Percentiles rank a stretch among this genome's conserved stretches.
These are phyloP conservation scores for Xanthorhoe designata DNA, from an alignment of 2,888 invertebrate species.

Conservation along the genomic window DNA sequence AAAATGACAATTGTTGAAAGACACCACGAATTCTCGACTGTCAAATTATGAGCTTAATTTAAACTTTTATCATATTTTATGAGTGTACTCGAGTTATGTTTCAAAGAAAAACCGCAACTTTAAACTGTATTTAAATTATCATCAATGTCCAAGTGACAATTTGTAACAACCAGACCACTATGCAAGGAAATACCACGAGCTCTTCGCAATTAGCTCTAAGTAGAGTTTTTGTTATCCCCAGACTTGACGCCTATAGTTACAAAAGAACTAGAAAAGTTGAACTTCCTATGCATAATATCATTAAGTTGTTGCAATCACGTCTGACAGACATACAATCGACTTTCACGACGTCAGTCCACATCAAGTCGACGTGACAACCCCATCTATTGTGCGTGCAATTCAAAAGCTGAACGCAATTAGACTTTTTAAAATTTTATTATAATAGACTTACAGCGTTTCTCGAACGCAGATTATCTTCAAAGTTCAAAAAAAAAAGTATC, in stretches of 20 bases:
- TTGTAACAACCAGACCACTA: too few species aligned
- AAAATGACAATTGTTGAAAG: too few species aligned
- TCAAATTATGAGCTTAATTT: too few species aligned
- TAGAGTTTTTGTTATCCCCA: conserved; percentile 17
- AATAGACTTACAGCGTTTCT: too few species aligned
- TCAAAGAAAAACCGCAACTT: too few species aligned
- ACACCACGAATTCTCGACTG: too few species aligned
- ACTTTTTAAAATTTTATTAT: background rate
- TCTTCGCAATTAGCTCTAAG: background rate
- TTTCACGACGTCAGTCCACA: conserved; percentile 75
- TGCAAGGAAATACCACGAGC: background rate
- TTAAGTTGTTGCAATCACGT: conserved; percentile 65
- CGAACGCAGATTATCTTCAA: too few species aligned
- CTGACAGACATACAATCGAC: conserved; percentile 71
- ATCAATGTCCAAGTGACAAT: too few species aligned
- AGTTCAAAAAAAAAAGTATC: too few species aligned
- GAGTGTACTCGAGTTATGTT: too few species aligned
- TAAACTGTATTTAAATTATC: too few species aligned
- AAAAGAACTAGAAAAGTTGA: conserved; percentile 34
- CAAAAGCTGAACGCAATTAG: conserved; percentile 22
- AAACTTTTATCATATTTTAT: too few species aligned
- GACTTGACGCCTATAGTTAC: conserved; percentile 25
- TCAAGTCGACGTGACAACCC: conserved; percentile 60
- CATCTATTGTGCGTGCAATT: conserved; percentile 36
- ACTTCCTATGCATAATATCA: conserved; percentile 47